These are phyloP conservation scores for Atrina japonica DNA, from an alignment of 2,888 invertebrate genomes.

Conservation along the genomic window DNA sequence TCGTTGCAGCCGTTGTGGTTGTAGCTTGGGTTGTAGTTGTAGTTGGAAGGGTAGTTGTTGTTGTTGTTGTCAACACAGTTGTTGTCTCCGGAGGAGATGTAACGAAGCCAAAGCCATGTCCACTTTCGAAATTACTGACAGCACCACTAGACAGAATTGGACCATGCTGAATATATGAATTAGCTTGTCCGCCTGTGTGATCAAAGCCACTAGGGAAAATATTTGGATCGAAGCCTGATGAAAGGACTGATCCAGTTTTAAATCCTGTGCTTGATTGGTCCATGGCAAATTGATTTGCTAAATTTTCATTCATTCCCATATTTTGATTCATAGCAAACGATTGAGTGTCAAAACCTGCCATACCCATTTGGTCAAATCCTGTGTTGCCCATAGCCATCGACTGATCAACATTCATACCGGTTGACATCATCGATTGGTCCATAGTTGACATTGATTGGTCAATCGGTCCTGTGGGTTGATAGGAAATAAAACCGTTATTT, in stretches of 20 bases:
- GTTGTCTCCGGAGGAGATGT: conserved; percentile 23
- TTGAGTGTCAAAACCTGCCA: neutral
- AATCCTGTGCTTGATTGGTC: no score
- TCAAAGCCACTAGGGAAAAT: conserved; percentile 16
- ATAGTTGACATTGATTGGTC: no score
- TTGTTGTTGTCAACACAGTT: neutral
- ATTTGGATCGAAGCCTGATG: conserved; percentile 3
- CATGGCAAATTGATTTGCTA: no score
- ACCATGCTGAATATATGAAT: conserved; percentile 1
- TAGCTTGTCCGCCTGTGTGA: conserved; percentile 12
- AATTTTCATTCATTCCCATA: neutral
- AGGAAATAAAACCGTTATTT: neutral
- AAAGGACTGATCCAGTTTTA: neutral
- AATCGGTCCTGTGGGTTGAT: no score
- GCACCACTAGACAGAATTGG: conserved; percentile 21
- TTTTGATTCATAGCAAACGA: neutral
- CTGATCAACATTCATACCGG: no score
- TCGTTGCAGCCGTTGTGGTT: neutral
- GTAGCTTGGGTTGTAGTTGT: conserved; percentile 8
- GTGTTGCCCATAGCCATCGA: neutral
- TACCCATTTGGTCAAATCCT: neutral
- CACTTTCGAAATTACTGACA: neutral
- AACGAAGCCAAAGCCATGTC: conserved; percentile 10
- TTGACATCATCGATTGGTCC: no score
- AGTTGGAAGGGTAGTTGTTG: conserved; percentile 15